Evolutionary conservation across 2,888 invertebrate genomes (phyloP), one percentile per base, ranked within the genome.

Genomic region (Orthosia cruda): DNA sequence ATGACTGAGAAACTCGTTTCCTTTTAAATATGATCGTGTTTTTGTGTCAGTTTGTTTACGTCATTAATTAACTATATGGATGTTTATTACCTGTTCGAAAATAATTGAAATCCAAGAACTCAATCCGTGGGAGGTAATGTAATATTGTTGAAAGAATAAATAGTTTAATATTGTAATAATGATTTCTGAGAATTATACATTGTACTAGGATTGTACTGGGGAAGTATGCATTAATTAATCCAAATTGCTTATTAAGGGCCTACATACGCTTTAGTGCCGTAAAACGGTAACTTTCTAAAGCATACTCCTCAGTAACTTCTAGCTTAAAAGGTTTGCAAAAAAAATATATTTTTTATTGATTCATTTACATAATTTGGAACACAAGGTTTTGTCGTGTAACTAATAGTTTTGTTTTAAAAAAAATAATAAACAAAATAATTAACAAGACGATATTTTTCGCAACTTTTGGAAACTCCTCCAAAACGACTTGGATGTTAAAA

Each of bases 1-100:
- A 72, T 88, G 87, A 86, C 63, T 78, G 68, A 70, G 70, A 83
- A 82, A 85, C 87, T 54, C 40, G 88, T 87, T 86, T 86, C 71
- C 80, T 84, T 58, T 73, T 78, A 78, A 74, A 69, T 71, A 63
- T 64, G 63, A 71, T 68, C 68, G 64, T 83, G 87, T 83, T 87
- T 86, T 83, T 81, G 55, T 83, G 67, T 70, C 71, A 65, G 67
- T 74, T 68, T 55, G n/a, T 26, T 77, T 71, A 80, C 87, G 80
- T 87, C 87, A 86, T 71, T n/a, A 40, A 71, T 78, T 71, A 79
- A 52, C 23, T 55, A 12, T 52, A 50, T 55, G 16, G 54, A 49
- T 74, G 23, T 52, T 52, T 74, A 55, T 83, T 73, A 84, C 69
- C 63, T 58, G 50, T 49, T 54, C 32, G 12, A 57, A 57, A 54